These are phyloP conservation scores for Acinonyx jubatus DNA, from an alignment of 2,113 vertebrate genomes.

Conservation along the genomic window DNA sequence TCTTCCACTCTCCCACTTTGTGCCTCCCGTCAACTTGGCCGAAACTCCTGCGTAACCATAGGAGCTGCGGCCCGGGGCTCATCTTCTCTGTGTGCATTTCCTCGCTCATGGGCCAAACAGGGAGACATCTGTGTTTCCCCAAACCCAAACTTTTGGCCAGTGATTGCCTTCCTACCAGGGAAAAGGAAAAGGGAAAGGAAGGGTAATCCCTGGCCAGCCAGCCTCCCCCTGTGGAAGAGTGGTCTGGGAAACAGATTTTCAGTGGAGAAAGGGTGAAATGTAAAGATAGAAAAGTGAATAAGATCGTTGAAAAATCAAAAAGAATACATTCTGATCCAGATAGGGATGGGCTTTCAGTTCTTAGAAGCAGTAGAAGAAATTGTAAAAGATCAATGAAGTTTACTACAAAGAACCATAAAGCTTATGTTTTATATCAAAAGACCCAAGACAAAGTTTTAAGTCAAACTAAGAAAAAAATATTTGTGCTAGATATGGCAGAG, in stretches of 20 bases:
- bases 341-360: not conserved
- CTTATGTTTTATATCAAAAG: not conserved
- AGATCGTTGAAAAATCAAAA: not conserved
- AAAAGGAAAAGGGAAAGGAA: not conserved
- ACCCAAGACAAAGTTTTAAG: constrained; percentile 13
- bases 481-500: not conserved
- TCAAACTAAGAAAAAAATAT: constrained; percentile 13
- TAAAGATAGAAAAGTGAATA: not conserved
- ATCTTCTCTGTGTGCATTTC: constrained; percentile 42
- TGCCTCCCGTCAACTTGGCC: not conserved
- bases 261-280: not conserved
- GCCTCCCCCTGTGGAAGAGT: not conserved
- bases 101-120: not conserved
- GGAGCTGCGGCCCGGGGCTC: not conserved
- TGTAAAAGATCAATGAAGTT: not conserved
- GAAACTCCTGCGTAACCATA: not conserved
- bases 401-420: not conserved
- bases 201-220: not conserved
- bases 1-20: not conserved
- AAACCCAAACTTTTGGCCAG: not conserved
- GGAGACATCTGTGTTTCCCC: constrained; percentile 58
- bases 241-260: not conserved
- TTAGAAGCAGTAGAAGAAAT: not conserved
- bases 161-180: not conserved
- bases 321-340: not conserved